These are phyloP conservation scores for Oryzias woworae DNA, from an alignment of 2,113 vertebrate species.

Conservation along the genomic window DNA sequence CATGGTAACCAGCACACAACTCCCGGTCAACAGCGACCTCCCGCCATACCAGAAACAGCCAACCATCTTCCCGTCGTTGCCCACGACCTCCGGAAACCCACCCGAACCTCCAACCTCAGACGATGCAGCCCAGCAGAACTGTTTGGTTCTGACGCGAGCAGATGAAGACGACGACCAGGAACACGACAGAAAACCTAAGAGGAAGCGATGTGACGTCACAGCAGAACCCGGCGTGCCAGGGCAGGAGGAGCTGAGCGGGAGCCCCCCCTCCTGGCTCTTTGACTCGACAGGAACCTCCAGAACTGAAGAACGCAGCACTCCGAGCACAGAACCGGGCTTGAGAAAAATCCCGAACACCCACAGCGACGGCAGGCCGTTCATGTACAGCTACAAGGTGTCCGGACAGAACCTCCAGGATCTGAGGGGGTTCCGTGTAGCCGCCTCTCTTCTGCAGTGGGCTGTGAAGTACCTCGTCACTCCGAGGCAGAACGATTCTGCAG, in stretches of 20 bases:
- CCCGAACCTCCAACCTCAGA: background rate
- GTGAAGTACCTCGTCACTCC: constrained; percentile 48
- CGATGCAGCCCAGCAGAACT: background rate
- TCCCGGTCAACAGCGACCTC: constrained; percentile 22
- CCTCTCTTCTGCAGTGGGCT: constrained; percentile 49
- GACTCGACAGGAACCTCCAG: background rate
- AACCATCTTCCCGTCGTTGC: background rate
- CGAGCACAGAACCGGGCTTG: accelerated
- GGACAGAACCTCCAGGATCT: constrained; percentile 48
- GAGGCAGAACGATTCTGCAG: background rate
- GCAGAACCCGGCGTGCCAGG: background rate
- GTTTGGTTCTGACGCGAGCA: background rate
- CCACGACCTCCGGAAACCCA: background rate
- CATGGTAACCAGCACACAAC: constrained; percentile 21
- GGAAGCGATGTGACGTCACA: constrained; percentile 26
- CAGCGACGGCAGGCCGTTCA: constrained; percentile 23
- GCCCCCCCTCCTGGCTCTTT: constrained; percentile 63
- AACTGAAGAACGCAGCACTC: background rate
- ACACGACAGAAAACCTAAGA: constrained; percentile 24
- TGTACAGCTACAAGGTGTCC: constrained; percentile 35
- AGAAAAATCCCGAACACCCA: constrained; percentile 21
- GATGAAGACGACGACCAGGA: background rate
- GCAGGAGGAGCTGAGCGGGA: constrained; percentile 4
- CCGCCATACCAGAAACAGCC: constrained; percentile 48
- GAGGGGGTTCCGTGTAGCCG: constrained; percentile 15